Percentiles rank a stretch among this genome's conserved stretches.
Evolutionary conservation across 2,888 invertebrate genomes (phyloP).

Genomic region (Arrhopalites spinosus): DNA sequence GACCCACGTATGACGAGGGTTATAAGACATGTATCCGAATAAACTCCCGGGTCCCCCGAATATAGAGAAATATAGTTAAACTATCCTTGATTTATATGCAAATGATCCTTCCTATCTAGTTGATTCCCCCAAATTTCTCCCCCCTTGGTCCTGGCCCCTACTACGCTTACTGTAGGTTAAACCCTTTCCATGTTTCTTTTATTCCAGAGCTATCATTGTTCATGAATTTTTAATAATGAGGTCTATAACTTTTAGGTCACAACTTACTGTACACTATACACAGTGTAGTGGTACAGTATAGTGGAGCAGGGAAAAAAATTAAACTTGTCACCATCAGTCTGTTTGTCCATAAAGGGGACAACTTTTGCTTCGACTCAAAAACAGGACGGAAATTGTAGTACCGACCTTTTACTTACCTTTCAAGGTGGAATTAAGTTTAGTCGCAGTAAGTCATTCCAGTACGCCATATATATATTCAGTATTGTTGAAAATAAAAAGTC

Average conservation of each 20-base stretch:
- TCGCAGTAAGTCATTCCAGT: background rate
- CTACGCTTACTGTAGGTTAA: slow-evolving; percentile 5
- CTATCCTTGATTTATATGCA: too few species aligned
- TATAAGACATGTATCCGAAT: too few species aligned
- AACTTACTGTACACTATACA: background rate
- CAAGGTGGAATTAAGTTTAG: background rate
- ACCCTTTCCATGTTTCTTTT: slow-evolving; percentile 29
- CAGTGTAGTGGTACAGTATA: background rate
- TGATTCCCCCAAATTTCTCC: background rate
- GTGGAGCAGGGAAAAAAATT: background rate
- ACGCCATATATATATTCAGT: too few species aligned
- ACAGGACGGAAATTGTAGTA: too few species aligned
- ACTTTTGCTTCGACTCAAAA: background rate
- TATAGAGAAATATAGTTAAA: too few species aligned
- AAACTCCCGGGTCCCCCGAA: too few species aligned
- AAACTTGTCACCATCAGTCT: background rate
- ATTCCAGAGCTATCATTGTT: slow-evolving; percentile 17
- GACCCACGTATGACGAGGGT: too few species aligned
- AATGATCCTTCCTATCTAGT: background rate
- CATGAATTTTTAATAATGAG: slow-evolving; percentile 23
- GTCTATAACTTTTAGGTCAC: slow-evolving; percentile 16
- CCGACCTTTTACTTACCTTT: too few species aligned
- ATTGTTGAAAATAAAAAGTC: too few species aligned
- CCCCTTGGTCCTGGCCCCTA: background rate
- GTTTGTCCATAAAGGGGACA: background rate